These are phyloP conservation scores for Drosophila arawakana DNA, from an alignment of 1,140 invertebrate genomes.

Conservation along the genomic window DNA sequence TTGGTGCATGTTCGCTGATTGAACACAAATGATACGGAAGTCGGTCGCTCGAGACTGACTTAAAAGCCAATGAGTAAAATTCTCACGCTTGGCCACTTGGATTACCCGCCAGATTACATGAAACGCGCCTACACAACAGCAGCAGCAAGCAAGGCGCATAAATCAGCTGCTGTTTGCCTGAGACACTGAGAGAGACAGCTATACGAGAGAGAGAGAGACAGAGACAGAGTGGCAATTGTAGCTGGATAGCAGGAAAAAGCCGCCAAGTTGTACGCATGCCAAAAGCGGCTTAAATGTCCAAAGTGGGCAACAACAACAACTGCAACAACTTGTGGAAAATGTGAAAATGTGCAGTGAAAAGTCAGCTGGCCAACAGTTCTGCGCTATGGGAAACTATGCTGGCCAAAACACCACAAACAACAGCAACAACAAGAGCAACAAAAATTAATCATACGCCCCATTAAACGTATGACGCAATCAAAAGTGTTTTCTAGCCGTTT, in stretches of 20 bases:
- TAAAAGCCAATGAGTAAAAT: constrained; percentile 68
- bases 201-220: neutral
- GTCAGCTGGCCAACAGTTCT: constrained; percentile 67
- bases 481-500: constrained; percentile 35
- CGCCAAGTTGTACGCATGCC: constrained; percentile 80
- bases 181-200: constrained; percentile 16
- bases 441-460: constrained; percentile 81
- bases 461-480: constrained; percentile 74
- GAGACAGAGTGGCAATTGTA: constrained; percentile 28
- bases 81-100: constrained; percentile 81
- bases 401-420: constrained; percentile 5
- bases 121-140: constrained; percentile 76
- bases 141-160: constrained; percentile 59
- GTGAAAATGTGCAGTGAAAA: constrained; percentile 80
- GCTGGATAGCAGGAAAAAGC: constrained; percentile 57
- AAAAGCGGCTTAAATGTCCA: constrained; percentile 83
- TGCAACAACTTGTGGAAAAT: constrained; percentile 65
- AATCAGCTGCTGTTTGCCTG: constrained; percentile 60
- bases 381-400: constrained; percentile 67
- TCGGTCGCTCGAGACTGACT: constrained; percentile 48
- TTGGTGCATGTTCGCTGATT: constrained; percentile 82
- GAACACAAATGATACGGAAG: constrained; percentile 82
- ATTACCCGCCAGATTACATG: constrained; percentile 82
- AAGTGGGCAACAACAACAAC: constrained; percentile 66
- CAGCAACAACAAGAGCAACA: constrained; percentile 3